Percentiles rank a stretch among this genome's conserved stretches.
phyloP scores from a whole-genome alignment of 2,888 invertebrate species.

The Parelbella ahira region DNA sequence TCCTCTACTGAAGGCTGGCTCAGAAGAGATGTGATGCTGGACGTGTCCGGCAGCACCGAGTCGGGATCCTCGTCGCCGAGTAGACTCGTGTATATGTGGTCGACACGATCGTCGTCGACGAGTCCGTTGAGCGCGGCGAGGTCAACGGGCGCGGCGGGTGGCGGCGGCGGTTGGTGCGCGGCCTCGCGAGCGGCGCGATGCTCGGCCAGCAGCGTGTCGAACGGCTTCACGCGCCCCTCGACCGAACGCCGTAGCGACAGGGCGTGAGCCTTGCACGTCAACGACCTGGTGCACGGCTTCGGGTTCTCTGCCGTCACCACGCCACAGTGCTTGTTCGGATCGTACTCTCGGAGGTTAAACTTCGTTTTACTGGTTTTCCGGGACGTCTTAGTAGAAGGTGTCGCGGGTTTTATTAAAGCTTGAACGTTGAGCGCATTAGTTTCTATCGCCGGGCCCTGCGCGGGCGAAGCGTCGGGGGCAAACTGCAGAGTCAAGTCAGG shows the following conservation, averaged over 20 bases:
- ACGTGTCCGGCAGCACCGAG: slow-evolving; percentile 57
- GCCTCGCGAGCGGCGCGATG: slow-evolving; percentile 84
- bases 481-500: slow-evolving; percentile 61
- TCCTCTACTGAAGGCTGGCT: slow-evolving; percentile 55
- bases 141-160: slow-evolving; percentile 42
- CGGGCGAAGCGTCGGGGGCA: slow-evolving; percentile 56
- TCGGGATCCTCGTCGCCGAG: slow-evolving; percentile 59
- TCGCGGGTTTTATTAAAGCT: slow-evolving; percentile 43
- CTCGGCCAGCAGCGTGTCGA: slow-evolving; percentile 87
- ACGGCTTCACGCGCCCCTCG: slow-evolving; percentile 85
- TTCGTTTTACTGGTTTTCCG: slow-evolving; percentile 66
- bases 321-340: slow-evolving; percentile 92
- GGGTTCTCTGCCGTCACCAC: slow-evolving; percentile 84
- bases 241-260: slow-evolving; percentile 86
- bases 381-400: slow-evolving; percentile 48
- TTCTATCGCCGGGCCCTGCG: slow-evolving; percentile 50
- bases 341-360: slow-evolving; percentile 84
- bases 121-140: slow-evolving; percentile 58
- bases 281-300: slow-evolving; percentile 88
- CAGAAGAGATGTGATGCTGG: slow-evolving; percentile 58
- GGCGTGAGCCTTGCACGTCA: slow-evolving; percentile 86
- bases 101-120: slow-evolving; percentile 63
- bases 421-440: slow-evolving; percentile 42
- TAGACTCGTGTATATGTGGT: slow-evolving; percentile 65
- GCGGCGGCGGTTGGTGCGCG: slow-evolving; percentile 34